Evolutionary conservation across 2,888 invertebrate species (phyloP), one percentile per base, ranked within the genome.

Genomic region (Papilio protenor): DNA sequence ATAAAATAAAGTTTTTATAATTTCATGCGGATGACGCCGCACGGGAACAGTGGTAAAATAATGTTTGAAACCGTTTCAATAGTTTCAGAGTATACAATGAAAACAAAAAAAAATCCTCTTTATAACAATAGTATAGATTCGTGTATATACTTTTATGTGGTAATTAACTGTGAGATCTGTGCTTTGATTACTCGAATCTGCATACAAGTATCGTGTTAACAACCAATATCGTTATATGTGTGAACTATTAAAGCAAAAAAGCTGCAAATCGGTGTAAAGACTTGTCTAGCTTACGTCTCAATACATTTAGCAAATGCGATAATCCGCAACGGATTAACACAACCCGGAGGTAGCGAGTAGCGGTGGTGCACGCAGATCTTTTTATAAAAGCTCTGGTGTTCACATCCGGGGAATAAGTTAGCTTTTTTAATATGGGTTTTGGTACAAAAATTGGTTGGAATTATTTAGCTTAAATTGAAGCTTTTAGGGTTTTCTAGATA

Each of bases 291-390:
- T 59, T 72, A 70, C 73, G 80, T 79, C 80, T 78, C 81, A 81
- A 81, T 81, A 81, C 81, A 81, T 81, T 81, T 80, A 80, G 78
- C 77, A 77, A 80, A 82, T 79, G 80, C 82, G 79, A 81, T 81
- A 80, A 72, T 33, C 45, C 45, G 74, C 70, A 57, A 16, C 47
- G 75, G 78, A 78, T 75, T 61, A 71, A 27, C 52, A 10, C 61
- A n/a, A 57, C 47, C 47, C 47, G 55, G 73, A 52, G 59, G 40
- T 21, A 21, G 71, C 12, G 59, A n/a, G 59, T 14, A 59, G 59
- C 5, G 57, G 1, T 16, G 4, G 52, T 52, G 18, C 5, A 55
- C n/a, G n/a, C 55, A 59, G 61, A 61, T 16, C 61, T 61, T 61
- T 61, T 61, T 61, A 61, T 61, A 61, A 23, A 61, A 61, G 27